Evolutionary conservation across 37 sponge, comb jelly and placozoan species (phyloP), one percentile per base, ranked within the genome.

Genomic region (Spongia lamella): DNA sequence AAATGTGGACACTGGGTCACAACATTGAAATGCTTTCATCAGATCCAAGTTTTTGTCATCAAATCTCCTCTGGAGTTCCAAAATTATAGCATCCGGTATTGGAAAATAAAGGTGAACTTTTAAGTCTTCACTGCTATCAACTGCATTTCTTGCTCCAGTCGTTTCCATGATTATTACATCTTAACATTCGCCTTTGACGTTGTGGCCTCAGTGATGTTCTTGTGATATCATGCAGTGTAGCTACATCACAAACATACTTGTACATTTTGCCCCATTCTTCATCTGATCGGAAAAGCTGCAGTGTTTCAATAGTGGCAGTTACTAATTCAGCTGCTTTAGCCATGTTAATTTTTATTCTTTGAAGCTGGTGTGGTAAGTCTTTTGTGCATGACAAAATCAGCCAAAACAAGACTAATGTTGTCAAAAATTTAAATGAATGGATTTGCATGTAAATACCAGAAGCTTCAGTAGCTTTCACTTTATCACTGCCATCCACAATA

Each of bases 401-500:
- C 58, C 64, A 52, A 37, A 84, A 84, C 54, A 66, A 64, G 25
- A 66, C 33, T 26, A 85, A 67, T 39, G 49, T 67, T 56, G 66
- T 29, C 33, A 85, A 62, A 54, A 70, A 86, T 63, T 53, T 68
- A 56, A 83, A 83, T 25, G 54, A 34, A 55, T 80, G 75, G 19
- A 86, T 70, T 33, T 86, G 75, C 62, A 61, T 73, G 54, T 51
- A 86, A 56, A 86, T 50, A 21, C 87, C 75, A 68, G 75, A 49
- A 32, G 87, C 80, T 79, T 79, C 87, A 50, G 65, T 66, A 64
- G 86, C 79, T 79, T 53, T 65, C 65, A 69, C 43, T 79, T 71
- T 79, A 31, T 79, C 80, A 50, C 55, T 43, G 50, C 75, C 79
- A 79, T 86, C 79, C 56, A 81, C 80, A 68, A 76, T 76, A 16